Evolutionary conservation across 2,797 vertebrate genomes (phyloP), one percentile per base, ranked within the genome.

Genomic region (Onychomys torridus): DNA sequence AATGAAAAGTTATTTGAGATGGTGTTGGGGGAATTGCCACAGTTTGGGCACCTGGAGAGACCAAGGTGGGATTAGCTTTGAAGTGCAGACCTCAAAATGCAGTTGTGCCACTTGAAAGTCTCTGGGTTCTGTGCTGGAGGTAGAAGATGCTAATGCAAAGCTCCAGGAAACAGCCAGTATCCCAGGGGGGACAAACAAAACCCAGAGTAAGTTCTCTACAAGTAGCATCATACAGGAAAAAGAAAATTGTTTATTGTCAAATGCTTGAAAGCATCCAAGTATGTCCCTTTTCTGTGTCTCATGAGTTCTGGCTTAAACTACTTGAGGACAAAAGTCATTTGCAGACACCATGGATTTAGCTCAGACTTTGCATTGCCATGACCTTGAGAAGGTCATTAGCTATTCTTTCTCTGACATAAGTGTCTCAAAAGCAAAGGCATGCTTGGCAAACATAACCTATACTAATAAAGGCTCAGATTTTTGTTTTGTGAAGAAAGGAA

Each of bases 1-100:
- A 97, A 97, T 92, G 97, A 91, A 95, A 97, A 97, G 88, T 96
- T 83, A 90, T 93, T 85, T 71, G 94, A 95, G 92, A 89, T 69
- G 61, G 86, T 86, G 29, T 6, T 92, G 46, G 11, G 52, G 57
- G 90, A 57, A 83, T 69, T 88, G 29, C 29, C 29, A 49, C 19
- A 43, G n/a, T 71, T 86, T 67, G 2, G 43, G 34, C n/a, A 94
- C 85, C 82, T 91, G 43, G 82, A 92, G 79, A 93, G 65, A 32
- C 32, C 69, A 84, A 55, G 79, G 63, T 55, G 29, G 34, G 49
- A 10, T n/a, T 79, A 57, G 76, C 83, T 97, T 78, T 78, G 82
- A 91, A 82, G 69, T 61, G 81, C 32, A 78, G 89, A 83, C 78
- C 95, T 97, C 85, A 91, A 84, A 95, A 89, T 55, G 17, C 52